These are phyloP conservation scores for Diadophis punctatus DNA, from an alignment of 2,113 vertebrate species.

Conservation along the genomic window DNA sequence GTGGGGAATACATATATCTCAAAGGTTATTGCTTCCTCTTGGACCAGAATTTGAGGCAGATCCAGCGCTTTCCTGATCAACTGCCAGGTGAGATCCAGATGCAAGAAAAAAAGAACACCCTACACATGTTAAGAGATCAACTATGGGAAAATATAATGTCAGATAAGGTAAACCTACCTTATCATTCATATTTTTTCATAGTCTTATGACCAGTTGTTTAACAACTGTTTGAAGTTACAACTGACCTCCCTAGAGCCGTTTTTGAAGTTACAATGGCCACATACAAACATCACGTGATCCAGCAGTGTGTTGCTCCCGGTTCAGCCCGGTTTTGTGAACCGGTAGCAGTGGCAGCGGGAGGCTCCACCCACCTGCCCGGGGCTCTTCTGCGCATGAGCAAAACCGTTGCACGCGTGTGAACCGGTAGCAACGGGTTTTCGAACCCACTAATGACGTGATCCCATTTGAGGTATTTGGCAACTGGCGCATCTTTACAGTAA, in stretches of 20 bases:
- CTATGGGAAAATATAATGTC: background rate
- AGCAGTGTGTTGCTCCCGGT: no score
- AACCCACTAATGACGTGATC: no score
- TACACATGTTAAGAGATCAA: background rate
- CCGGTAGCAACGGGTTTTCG: no score
- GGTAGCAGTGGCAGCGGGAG: no score
- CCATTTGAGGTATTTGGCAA: background rate
- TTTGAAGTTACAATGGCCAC: background rate
- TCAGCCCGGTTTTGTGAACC: no score
- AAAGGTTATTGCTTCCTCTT: slow-evolving; percentile 67
- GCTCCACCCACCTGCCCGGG: no score
- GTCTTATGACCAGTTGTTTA: background rate
- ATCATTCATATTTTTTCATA: background rate
- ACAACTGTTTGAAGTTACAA: background rate
- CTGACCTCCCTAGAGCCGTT: background rate
- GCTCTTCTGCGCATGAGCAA: no score
- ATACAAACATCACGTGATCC: background rate
- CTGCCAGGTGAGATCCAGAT: slow-evolving; percentile 43
- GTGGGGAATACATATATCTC: slow-evolving; percentile 65
- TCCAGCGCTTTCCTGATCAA: background rate
- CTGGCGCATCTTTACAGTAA: background rate
- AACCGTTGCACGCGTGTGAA: no score
- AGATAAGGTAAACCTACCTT: background rate
- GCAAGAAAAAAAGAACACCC: background rate
- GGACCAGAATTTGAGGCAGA: slow-evolving; percentile 64